Evolutionary conservation across 2,797 vertebrate species (phyloP).

Genomic region (Syngnathus rostellatus): DNA sequence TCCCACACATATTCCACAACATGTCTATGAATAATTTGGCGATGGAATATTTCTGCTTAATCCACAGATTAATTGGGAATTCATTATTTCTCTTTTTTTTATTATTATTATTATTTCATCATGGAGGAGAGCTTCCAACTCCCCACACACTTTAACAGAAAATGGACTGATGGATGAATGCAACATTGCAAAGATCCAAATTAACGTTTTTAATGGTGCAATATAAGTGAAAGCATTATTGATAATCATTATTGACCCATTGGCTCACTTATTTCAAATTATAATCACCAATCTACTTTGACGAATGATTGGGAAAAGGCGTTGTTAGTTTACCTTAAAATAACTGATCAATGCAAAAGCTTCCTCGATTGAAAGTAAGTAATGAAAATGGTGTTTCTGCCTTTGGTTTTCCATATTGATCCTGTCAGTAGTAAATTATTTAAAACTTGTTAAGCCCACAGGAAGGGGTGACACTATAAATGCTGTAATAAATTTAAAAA

Average conservation of each 20-base stretch:
- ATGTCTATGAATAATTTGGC: slow-evolving; percentile 9
- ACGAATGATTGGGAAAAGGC: background rate
- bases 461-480: slow-evolving; percentile 12
- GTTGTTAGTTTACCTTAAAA: slow-evolving; percentile 16
- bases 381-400: slow-evolving; percentile 59
- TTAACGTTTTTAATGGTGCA: too few species aligned
- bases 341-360: slow-evolving; percentile 27
- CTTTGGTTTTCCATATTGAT: slow-evolving; percentile 52
- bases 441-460: slow-evolving; percentile 49
- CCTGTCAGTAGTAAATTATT: slow-evolving; percentile 59
- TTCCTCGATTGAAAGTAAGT: slow-evolving; percentile 50
- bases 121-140: too few species aligned
- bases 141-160: too few species aligned
- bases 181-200: too few species aligned
- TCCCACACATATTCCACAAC: background rate
- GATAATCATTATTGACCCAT: background rate
- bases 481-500: background rate
- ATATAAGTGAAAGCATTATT: background rate
- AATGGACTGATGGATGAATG: background rate
- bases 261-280: background rate
- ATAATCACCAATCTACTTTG: background rate
- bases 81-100: background rate
- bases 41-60: background rate
- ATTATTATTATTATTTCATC: too few species aligned
- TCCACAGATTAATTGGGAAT: background rate